Conservation (phyloP, 2,797 vertebrate genomes). For the Microtus agrestis region DNA sequence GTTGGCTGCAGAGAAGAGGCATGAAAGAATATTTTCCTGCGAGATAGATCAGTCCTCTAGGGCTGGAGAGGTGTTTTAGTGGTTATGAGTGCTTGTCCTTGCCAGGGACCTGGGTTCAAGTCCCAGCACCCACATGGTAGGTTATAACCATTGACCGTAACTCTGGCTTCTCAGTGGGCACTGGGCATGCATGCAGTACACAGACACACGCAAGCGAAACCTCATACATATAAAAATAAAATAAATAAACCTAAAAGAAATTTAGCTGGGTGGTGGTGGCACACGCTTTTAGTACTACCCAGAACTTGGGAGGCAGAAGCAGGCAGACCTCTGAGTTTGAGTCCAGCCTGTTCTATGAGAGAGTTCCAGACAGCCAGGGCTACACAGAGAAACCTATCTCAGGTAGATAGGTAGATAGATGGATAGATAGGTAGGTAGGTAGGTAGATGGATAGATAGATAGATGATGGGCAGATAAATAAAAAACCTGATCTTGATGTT, state of each 20-base stretch:
- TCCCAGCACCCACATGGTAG: neutral
- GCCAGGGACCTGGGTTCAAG: neutral
- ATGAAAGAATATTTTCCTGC: neutral
- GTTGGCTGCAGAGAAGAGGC: neutral
- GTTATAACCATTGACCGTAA: neutral
- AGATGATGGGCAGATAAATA: no score
- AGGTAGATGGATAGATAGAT: no score
- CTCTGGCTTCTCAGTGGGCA: neutral
- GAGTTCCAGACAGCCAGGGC: neutral
- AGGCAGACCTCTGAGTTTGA: neutral
- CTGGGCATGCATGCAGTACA: neutral
- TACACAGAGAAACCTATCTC: neutral
- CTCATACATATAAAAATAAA: neutral
- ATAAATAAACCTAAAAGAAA: neutral
- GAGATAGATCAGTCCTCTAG: neutral
- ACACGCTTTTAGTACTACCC: neutral
- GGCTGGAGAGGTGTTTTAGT: neutral
- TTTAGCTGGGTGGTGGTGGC: neutral
- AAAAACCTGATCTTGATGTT: neutral
- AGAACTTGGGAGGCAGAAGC: neutral
- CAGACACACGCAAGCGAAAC: neutral
- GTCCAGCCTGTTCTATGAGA: neutral
- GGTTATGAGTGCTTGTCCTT: neutral
- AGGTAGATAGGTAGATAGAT: neutral
- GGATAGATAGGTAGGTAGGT: no score